Evolutionary conservation across 2,113 vertebrate genomes (phyloP), one percentile per base, ranked within the genome.

Genomic region (Pedetes capensis): DNA sequence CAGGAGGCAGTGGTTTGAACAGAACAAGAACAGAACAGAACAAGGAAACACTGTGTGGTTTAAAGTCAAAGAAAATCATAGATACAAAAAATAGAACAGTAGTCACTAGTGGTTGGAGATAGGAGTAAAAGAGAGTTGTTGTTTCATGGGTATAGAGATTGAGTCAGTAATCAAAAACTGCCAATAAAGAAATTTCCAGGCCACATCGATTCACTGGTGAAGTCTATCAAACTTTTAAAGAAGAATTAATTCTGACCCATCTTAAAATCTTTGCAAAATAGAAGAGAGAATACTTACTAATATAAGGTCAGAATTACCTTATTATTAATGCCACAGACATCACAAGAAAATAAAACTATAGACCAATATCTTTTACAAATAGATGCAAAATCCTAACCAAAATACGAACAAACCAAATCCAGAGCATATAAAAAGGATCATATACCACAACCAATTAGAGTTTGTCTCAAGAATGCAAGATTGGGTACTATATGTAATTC

Each of bases 161-260:
- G 49, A 53, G 22, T 34, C 51, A 37, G 47, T 81, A 86, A 74
- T 90, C n/a, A 75, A 51, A 93, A 87, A 75, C 17, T 74, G 32
- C 13, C n/a, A 83, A 76, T 37, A 80, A 66, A 63, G 72, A 72
- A 85, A 91, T 44, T 20, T 69, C 66, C 71, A 81, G 34, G 66
- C 11, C 8, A 81, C 39, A 68, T 68, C 29, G 37, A 34, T 82
- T 87, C 66, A 75, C 49, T 87, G n/a, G 17, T 75, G 22, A 87
- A 82, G 29, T 82, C 59, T 74, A 84, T 27, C 37, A 87, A 92
- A 87, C 68, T 74, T 76, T 75, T 87, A 59, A 87, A 87, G 37
- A 94, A 91, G 32, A 95, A 87, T 76, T 92, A 87, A 80, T 1
- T 39, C 14, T 10, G 74, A 49, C 37, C 18, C 8, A 68, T 59